Evolutionary conservation across 2,113 vertebrate species (phyloP).

Genomic region (Sebastes fasciatus): DNA sequence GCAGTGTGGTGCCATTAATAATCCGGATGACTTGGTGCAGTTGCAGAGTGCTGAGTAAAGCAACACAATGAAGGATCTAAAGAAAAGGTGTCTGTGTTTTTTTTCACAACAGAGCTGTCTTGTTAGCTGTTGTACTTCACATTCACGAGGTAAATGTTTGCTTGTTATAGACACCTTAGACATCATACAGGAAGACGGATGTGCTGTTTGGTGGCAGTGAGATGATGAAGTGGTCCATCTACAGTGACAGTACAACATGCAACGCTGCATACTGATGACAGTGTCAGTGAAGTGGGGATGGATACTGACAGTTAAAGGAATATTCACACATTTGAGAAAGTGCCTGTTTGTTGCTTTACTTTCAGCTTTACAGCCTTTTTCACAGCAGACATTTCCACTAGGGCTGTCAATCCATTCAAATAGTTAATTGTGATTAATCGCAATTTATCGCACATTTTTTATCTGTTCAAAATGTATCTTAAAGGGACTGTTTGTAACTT

Average conservation of each 20-base stretch:
- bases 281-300: constrained; percentile 13
- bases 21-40: neutral
- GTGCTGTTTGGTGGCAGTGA: constrained; percentile 46
- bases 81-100: neutral
- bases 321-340: too few species aligned
- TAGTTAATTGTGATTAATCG: too few species aligned
- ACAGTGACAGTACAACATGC: constrained; percentile 38
- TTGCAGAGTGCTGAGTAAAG: constrained; percentile 24
- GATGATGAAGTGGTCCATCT: constrained; percentile 66
- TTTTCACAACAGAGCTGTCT: constrained; percentile 4
- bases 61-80: neutral
- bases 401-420: too few species aligned
- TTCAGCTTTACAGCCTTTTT: neutral
- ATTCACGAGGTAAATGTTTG: constrained; percentile 27
- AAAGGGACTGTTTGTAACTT: too few species aligned
- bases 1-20: constrained; percentile 8
- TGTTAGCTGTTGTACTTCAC: constrained; percentile 15
- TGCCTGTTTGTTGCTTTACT: neutral
- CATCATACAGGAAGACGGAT: constrained; percentile 44
- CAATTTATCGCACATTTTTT: too few species aligned
- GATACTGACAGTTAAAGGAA: constrained; percentile 1
- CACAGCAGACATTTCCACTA: too few species aligned
- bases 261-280: constrained; percentile 40
- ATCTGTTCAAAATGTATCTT: too few species aligned
- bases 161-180: constrained; percentile 19